Base-by-base conservation (phyloP, 92 coral and sea anemone genomes). In the Umimayanthus chanpuru region DNA sequence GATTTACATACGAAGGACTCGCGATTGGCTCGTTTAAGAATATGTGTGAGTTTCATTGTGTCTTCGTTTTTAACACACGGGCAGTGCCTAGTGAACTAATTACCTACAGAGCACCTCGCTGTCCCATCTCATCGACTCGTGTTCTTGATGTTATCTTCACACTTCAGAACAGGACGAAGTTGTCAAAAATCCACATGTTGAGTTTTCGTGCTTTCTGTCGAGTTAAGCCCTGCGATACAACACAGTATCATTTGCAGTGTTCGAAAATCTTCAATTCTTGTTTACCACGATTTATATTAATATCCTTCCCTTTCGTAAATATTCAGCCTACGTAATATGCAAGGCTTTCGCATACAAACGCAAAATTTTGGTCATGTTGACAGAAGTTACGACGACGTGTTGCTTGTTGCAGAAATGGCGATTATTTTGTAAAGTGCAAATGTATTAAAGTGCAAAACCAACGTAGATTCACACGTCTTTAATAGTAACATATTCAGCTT, bases 31-130 rank as follows among this genome's bases (percentile, higher is more conserved):
- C 3, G 23, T 71, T 15, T 70, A 21, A 68, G 32, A 70, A 83
- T 41, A 83, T 15, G 77, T 28, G 87, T 83, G 87, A 70, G 23
- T 16, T 25, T 25, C 77, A 41, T 83, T 83, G 78, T 83, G 25
- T 28, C 65, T 32, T 23, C 43, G 29, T 83, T 83, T 66, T 68
- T 83, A 44, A 70, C 55, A 26, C 87, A 80, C 36, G 7, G 68
- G 78, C 71, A n/a, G 87, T 83, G 78, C 40, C 30, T 32, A 9
- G 64, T 28, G 30, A 25, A n/a, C 78, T 25, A 83, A 83, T 83
- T 44, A 83, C 16, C 87, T n/a, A 23, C 26, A 67, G 64, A 11
- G 39, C 32, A 15, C 53, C 7, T 25, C 50, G 28, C 23, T 25
- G 40, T 40, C 67, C 16, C 43, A 70, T 43, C 58, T 8, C 16